These are phyloP conservation scores for Catajapyx aquilonaris DNA, from an alignment of 1,140 invertebrate genomes.

Conservation along the genomic window DNA sequence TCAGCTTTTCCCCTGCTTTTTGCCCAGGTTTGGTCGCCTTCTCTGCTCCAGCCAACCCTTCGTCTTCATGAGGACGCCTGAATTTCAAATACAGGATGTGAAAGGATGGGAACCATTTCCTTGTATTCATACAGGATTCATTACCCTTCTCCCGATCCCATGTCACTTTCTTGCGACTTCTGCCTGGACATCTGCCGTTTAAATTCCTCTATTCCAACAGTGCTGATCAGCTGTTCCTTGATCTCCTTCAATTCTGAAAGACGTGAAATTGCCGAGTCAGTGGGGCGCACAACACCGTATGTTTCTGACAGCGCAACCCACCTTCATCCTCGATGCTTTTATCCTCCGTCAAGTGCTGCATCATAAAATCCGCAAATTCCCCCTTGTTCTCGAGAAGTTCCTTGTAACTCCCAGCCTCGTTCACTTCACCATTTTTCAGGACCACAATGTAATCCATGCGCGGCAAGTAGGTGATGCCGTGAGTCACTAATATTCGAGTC, in stretches of 20 bases:
- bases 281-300: neutral
- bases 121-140: slow-evolving; percentile 2
- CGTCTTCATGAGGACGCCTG: slow-evolving; percentile 9
- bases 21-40: slow-evolving; percentile 6
- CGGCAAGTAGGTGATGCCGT: slow-evolving; percentile 21
- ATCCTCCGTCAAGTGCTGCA: slow-evolving; percentile 14
- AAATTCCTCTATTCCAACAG: slow-evolving; percentile 33
- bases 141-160: slow-evolving; percentile 20
- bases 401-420: slow-evolving; percentile 23
- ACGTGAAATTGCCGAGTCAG: neutral
- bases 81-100: slow-evolving; percentile 23
- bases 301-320: neutral
- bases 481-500: slow-evolving; percentile 20
- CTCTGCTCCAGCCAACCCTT: slow-evolving; percentile 4
- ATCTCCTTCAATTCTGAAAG: slow-evolving; percentile 45
- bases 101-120: slow-evolving; percentile 28
- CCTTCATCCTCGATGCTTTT: slow-evolving; percentile 5
- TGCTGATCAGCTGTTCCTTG: slow-evolving; percentile 45
- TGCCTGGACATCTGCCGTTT: slow-evolving; percentile 15
- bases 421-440: slow-evolving; percentile 22
- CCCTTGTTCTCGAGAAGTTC: slow-evolving; percentile 20
- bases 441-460: slow-evolving; percentile 25
- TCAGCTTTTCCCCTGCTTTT: slow-evolving; percentile 15
- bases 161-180: slow-evolving; percentile 11
- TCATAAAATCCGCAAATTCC: slow-evolving; percentile 20